Evolutionary conservation across 2,113 vertebrate species (phyloP), one percentile per base, ranked within the genome.

Genomic region (Podarcis muralis): DNA sequence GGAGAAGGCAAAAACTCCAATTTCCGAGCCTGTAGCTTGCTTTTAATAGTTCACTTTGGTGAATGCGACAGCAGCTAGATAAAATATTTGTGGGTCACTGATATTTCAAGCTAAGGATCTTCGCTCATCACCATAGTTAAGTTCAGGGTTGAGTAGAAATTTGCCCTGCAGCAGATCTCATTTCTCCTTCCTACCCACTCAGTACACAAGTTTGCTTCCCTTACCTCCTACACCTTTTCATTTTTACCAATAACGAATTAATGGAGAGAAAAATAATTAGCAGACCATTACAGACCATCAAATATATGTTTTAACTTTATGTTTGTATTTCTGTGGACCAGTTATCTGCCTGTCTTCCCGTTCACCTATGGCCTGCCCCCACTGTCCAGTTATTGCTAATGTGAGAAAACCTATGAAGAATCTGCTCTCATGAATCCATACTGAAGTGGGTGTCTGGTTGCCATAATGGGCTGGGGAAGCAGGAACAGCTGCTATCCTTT

Each of bases 361-460:
- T n/a, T 65, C 7, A 69, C 91, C 27, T 35, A 48, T 75, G 69
- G 23, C 53, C 37, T 91, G 37, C 48, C 48, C 48, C 48, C 48
- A 53, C 9, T 2, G 48, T 53, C 11, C 48, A 53, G 48, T 53
- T 53, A 53, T 12, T 53, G 48, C 48, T 53, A 53, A 53, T 53
- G 48, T 53, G 48, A 53, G 48, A 53, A 53, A 53, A 53, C 9
- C 48, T 53, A 53, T 53, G 88, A 84, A 92, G 77, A 94, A 93
- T 81, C 85, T 35, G 32, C n/a, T 76, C 72, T 93, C 77, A 92
- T 90, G 91, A 92, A 53, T 81, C 72, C 87, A 27, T 89, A 40
- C 66, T 92, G 40, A 88, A 48, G 65, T 13, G 85, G 87, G 35
- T 37, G 22, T 18, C 88, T 32, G 53, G 32, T 80, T 93, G 88